Evolutionary conservation across 2,797 vertebrate genomes (phyloP).

Genomic region (Hirundo rustica): DNA sequence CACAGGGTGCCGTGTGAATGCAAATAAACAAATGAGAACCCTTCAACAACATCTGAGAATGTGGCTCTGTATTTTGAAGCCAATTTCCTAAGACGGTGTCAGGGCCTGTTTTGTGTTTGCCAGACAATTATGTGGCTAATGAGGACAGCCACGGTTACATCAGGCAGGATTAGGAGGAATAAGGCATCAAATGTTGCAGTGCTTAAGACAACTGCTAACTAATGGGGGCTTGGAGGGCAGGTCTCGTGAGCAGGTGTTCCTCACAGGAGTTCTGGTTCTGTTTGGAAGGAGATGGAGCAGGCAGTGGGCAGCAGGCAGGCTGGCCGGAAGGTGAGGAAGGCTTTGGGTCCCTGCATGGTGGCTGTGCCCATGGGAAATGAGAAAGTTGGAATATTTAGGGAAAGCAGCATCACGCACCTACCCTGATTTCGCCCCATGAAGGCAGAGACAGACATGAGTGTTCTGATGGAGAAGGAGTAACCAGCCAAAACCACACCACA

Average conservation of each 20-base stretch:
- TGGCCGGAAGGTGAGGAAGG: background rate
- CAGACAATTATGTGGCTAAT: constrained; percentile 67
- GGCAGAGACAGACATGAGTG: background rate
- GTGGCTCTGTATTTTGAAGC: constrained; percentile 52
- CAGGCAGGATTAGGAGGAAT: constrained; percentile 50
- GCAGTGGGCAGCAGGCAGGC: background rate
- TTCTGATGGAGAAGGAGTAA: background rate
- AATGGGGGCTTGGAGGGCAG: background rate
- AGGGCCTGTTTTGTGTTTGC: constrained; percentile 67
- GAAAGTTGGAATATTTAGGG: background rate
- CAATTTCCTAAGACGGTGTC: constrained; percentile 57
- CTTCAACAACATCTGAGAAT: constrained; percentile 23
- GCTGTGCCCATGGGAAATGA: background rate
- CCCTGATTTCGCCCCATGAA: background rate
- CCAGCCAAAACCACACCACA: fast-evolving
- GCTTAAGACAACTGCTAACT: constrained; percentile 39
- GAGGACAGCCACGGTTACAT: constrained; percentile 62
- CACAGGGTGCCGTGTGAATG: background rate
- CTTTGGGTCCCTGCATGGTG: background rate
- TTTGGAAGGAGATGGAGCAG: background rate
- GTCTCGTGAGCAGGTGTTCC: background rate
- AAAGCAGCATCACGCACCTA: fast-evolving
- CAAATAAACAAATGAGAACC: constrained; percentile 34
- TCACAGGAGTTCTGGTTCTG: background rate
- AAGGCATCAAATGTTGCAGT: constrained; percentile 46